Base-by-base conservation (phyloP, 2,113 vertebrate species). In the Anhinga anhinga region DNA sequence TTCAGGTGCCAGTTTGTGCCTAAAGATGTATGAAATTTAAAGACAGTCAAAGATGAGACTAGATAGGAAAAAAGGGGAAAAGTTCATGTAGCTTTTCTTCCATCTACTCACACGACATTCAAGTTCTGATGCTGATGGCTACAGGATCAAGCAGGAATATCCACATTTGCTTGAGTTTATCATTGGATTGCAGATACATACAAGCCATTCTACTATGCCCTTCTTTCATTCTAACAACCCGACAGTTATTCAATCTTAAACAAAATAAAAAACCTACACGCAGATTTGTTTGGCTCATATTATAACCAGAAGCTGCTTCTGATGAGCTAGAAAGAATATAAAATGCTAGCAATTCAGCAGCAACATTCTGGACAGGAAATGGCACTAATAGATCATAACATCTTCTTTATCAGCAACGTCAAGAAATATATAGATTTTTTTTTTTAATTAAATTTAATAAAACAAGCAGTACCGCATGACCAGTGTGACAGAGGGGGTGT, bases 321-420 rank as follows among this genome's bases (percentile, higher is more conserved):
- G 34, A 76, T 2, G 5, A 29, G 22, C 56, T 69, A 17, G 67
- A 44, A 89, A 49, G 49, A 32, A 36, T 38, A 38, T 7, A 27
- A 63, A 67, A 4, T 11, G 32, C 34, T 14, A 34, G 30, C 11
- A 52, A 61, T 36, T 72, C 19, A 61, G 7, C 7, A 69, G 58
- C 42, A 63, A 38, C 9, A 17, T 53, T 45, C 26, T 5, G 15
- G 20, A 23, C 53, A 69, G 81, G 53, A 70, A 82, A 80, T 38
- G 0, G 1, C 38, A 19, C 20, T 11, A 5, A 10, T 2, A 55
- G 17, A 5, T 27, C 65, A 18, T 1, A 17, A 3, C 9, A 13
- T 10, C 11, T 32, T 32, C 14, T 65, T 56, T 61, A 82, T 27
- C 7, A 50, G 29, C 1, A 3, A 45, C 20, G 6, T 34, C 29